A percentile compares a stretch with the other conserved stretches of the same genome.
Evolutionary conservation across 2,888 invertebrate species (phyloP).

Genomic region (Ectobius pallidus): DNA sequence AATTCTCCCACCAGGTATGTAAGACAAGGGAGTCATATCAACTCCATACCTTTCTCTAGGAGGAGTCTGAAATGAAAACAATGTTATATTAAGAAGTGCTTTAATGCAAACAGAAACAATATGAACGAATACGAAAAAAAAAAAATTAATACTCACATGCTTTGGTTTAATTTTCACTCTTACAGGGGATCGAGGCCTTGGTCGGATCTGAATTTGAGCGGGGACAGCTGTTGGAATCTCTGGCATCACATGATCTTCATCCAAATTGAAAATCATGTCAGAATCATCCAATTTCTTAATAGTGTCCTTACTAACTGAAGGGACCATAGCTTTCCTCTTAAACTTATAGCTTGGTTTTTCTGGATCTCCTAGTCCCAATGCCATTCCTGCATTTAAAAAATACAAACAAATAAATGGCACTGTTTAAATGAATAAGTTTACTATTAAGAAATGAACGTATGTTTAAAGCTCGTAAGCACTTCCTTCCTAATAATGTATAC

Average conservation of each 20-base stretch:
- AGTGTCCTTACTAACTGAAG: constrained; percentile 29
- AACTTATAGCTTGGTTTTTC: constrained; percentile 51
- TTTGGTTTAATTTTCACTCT: constrained; percentile 26
- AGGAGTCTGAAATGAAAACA: constrained; percentile 51
- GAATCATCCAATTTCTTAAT: constrained; percentile 61
- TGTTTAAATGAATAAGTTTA: background rate
- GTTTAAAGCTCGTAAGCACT: background rate
- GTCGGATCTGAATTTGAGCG: constrained; percentile 43
- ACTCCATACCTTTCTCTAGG: constrained; percentile 65
- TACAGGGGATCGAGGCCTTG: constrained; percentile 26
- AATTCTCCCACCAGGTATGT: constrained; percentile 77
- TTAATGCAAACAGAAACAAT: too few species aligned
- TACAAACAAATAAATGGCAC: constrained; percentile 42
- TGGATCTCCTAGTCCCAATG: constrained; percentile 72
- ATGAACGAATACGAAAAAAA: too few species aligned
- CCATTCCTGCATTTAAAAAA: constrained; percentile 74
- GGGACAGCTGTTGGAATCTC: constrained; percentile 17
- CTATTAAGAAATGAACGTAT: background rate
- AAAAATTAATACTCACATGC: constrained; percentile 22
- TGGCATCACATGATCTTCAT: constrained; percentile 69
- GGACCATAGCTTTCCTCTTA: constrained; percentile 33
- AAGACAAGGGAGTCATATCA: constrained; percentile 81
- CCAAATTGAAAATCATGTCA: constrained; percentile 84
- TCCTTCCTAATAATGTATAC: too few species aligned
- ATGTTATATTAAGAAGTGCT: background rate